Percentiles rank a stretch among this genome's conserved stretches.
These are phyloP conservation scores for Erebia aethiops DNA, from an alignment of 2,888 invertebrate genomes.

Conservation along the genomic window DNA sequence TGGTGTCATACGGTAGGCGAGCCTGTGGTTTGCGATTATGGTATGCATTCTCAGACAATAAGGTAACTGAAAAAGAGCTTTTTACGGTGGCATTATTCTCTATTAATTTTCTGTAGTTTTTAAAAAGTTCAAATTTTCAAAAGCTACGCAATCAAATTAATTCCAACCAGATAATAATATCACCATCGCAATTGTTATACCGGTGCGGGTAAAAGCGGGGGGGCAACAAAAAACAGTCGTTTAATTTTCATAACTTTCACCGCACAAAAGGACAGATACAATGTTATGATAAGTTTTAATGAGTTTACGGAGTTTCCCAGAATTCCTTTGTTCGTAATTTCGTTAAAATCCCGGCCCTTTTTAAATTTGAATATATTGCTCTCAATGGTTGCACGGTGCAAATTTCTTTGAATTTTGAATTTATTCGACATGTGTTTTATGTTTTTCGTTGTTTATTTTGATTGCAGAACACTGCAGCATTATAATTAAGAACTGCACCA, in stretches of 20 bases:
- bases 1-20: no score
- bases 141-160: neutral
- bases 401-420: constrained; percentile 4
- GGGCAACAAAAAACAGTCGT: constrained; percentile 30
- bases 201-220: neutral
- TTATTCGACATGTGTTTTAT: neutral
- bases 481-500: no score
- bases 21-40: no score
- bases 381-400: constrained; percentile 12
- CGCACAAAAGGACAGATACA: constrained; percentile 36
- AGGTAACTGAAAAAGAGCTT: no score
- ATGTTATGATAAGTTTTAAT: constrained; percentile 39
- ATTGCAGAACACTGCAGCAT: no score
- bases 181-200: constrained; percentile 8
- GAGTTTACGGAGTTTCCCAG: constrained; percentile 28
- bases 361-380: constrained; percentile 26
- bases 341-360: constrained; percentile 22
- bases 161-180: constrained; percentile 3
- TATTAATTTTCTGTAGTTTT: no score
- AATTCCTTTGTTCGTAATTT: constrained; percentile 25
- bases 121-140: no score
- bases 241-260: constrained; percentile 32
- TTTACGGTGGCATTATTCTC: no score
- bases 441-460: no score
- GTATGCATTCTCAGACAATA: no score